A percentile compares a stretch with the other conserved stretches of the same genome.
Conservation (phyloP, 2,113 vertebrate species). For the Lontra canadensis region DNA sequence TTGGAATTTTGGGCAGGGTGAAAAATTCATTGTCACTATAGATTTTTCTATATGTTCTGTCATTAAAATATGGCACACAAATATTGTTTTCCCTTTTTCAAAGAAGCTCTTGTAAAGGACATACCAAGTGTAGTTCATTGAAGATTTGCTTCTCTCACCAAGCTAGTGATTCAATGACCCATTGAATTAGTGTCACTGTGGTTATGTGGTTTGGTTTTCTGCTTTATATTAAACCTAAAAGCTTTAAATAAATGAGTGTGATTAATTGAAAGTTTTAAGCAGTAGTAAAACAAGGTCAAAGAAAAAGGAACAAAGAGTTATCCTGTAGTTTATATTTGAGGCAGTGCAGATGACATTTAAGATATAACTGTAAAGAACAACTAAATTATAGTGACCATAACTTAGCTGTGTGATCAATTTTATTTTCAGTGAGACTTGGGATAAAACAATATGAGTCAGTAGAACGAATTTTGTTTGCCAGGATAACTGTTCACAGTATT, state of each 20-base stretch:
- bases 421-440: constrained; percentile 21
- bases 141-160: constrained; percentile 38
- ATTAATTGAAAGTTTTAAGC: constrained; percentile 62
- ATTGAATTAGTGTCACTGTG: constrained; percentile 68
- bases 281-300: constrained; percentile 43
- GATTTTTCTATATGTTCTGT: not conserved
- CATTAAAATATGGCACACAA: constrained; percentile 30
- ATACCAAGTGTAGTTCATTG: constrained; percentile 12
- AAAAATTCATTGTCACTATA: not conserved
- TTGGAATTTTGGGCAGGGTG: not conserved
- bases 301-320: not conserved
- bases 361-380: constrained; percentile 20
- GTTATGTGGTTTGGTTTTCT: constrained; percentile 72
- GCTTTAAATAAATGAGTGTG: constrained; percentile 59
- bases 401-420: not conserved
- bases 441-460: constrained; percentile 8
- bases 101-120: not conserved
- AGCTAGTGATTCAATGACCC: constrained; percentile 56
- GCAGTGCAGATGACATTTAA: constrained; percentile 47
- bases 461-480: not conserved
- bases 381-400: constrained; percentile 44
- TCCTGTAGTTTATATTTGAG: not conserved
- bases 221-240: constrained; percentile 53
- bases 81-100: constrained; percentile 3
- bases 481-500: constrained; percentile 4